Percentiles rank a stretch among this genome's conserved stretches.
Evolutionary conservation across 2,888 invertebrate species (phyloP).

Genomic region (Harpagoxenus sublaevis): DNA sequence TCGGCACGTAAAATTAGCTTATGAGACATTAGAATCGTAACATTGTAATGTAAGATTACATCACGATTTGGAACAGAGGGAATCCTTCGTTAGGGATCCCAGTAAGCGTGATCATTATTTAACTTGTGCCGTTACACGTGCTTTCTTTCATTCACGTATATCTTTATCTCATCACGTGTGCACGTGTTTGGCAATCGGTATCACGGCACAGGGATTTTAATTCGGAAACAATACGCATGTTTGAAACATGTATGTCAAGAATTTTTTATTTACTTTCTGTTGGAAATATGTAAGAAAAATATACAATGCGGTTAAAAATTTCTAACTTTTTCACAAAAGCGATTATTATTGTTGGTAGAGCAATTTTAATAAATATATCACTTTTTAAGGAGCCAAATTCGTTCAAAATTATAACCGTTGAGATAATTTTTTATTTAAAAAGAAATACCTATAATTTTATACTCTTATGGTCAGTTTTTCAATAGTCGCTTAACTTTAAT

Average conservation of each 20-base stretch:
- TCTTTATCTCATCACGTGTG: not conserved
- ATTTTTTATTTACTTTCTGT: not conserved
- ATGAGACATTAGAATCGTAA: constrained; percentile 49
- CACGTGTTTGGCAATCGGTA: not conserved
- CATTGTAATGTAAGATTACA: constrained; percentile 39
- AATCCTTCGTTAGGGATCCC: constrained; percentile 27
- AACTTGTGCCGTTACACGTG: not conserved
- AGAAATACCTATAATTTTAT: not conserved
- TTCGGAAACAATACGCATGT: not conserved
- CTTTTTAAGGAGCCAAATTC: not conserved
- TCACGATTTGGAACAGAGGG: constrained; percentile 46
- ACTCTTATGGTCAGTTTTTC: not conserved
- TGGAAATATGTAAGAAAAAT: not conserved
- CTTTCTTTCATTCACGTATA: not conserved
- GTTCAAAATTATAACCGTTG: not conserved
- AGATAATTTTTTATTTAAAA: not conserved
- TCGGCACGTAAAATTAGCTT: constrained; percentile 41
- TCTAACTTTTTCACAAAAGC: not conserved
- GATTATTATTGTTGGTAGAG: not conserved
- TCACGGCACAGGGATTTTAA: not conserved
- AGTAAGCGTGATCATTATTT: constrained; percentile 62
- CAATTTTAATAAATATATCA: not conserved
- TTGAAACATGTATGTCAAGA: not conserved
- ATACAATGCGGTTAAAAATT: not conserved
- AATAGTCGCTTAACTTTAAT: too few relatives aligned